These are phyloP conservation scores for Delichon dasypus DNA, from an alignment of 2,797 vertebrate species.

Conservation along the genomic window DNA sequence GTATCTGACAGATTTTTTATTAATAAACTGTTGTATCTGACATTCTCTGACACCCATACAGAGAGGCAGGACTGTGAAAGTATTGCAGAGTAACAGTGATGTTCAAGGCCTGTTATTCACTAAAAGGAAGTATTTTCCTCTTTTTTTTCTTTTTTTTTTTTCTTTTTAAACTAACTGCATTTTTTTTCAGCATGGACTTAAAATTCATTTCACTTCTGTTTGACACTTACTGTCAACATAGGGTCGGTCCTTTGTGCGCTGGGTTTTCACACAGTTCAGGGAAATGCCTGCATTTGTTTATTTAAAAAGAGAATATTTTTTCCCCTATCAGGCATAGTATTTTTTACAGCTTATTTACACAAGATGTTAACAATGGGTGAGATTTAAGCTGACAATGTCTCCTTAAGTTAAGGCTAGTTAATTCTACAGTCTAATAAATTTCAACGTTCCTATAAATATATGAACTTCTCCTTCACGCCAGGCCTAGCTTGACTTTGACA, in stretches of 20 bases:
- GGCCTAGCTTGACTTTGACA: background rate
- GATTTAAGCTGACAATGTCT: conserved; percentile 32
- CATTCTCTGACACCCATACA: background rate
- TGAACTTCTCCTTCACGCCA: background rate
- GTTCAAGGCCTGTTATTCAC: background rate
- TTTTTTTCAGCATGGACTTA: background rate
- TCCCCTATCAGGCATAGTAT: background rate
- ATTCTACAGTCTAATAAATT: conserved; percentile 31
- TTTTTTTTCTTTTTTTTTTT: too few relatives aligned
- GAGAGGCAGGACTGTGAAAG: background rate
- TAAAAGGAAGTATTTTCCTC: background rate
- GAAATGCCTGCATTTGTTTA: background rate
- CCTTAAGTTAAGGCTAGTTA: conserved; percentile 22
- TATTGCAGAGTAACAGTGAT: background rate
- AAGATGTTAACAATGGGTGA: background rate
- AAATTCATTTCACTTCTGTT: background rate
- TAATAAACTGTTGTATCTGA: background rate
- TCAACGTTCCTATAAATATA: conserved; percentile 6
- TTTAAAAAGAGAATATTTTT: background rate
- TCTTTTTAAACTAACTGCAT: background rate
- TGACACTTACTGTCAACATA: background rate
- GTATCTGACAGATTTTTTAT: background rate
- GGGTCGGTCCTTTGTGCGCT: background rate
- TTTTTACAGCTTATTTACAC: conserved; percentile 37
- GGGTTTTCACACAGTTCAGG: background rate